A percentile compares a stretch with the other conserved stretches of the same genome.
Evolutionary conservation across 2,888 invertebrate genomes (phyloP).

Genomic region (Schizaphis graminum): DNA sequence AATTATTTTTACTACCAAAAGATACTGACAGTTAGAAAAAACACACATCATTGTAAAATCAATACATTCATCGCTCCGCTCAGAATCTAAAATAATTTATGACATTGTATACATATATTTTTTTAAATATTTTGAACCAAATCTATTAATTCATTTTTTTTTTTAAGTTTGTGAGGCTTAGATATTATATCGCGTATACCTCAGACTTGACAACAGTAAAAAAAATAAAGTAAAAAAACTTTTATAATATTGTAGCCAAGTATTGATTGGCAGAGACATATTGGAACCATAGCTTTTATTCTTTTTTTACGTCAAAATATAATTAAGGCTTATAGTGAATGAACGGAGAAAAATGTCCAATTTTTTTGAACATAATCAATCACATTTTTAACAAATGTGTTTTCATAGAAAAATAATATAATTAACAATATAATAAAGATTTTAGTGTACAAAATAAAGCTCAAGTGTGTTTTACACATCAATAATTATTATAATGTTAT

Average conservation of each 20-base stretch:
- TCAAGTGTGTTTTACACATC: not conserved
- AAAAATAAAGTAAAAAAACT: not conserved
- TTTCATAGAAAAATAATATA: not conserved
- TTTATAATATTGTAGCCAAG: not conserved
- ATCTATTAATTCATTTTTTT: not conserved
- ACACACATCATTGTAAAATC: too few relatives aligned
- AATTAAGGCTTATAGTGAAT: conserved; percentile 25
- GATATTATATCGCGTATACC: not conserved
- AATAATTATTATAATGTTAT: not conserved
- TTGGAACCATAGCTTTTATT: conserved; percentile 16
- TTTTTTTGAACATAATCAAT: conserved; percentile 10
- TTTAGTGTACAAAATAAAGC: not conserved
- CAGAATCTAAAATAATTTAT: too few relatives aligned
- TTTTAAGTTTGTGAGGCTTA: not conserved
- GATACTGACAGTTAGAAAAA: too few relatives aligned
- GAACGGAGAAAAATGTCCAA: not conserved
- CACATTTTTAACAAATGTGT: not conserved
- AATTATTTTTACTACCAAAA: too few relatives aligned
- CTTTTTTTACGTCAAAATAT: conserved; percentile 1
- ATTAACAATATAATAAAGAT: not conserved
- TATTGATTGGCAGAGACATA: conserved; percentile 6
- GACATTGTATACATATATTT: not conserved
- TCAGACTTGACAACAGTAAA: not conserved
- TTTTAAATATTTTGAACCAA: not conserved
- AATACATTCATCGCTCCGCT: too few relatives aligned